phyloP scores from a whole-genome alignment of 2,888 invertebrate species.

The Papilio gigon region DNA sequence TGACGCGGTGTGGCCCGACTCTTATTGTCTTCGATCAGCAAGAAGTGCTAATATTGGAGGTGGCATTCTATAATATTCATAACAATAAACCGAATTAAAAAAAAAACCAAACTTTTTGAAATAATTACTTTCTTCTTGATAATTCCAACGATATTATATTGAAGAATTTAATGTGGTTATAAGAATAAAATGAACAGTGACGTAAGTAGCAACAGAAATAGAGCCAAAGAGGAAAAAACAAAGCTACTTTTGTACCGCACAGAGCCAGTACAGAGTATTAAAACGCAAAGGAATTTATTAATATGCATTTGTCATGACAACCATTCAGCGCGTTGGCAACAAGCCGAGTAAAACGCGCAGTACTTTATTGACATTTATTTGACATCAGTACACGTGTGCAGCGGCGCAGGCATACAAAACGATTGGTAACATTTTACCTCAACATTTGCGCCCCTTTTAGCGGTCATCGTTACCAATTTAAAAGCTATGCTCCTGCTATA shows the following conservation, averaged over 20 bases:
- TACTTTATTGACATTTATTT: slow-evolving; percentile 21
- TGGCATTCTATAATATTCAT: slow-evolving; percentile 48
- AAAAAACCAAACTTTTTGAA: too few species aligned
- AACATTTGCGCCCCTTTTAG: neutral
- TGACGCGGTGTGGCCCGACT: slow-evolving; percentile 79
- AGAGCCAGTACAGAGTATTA: neutral
- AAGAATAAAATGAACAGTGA: too few species aligned
- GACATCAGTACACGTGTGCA: neutral
- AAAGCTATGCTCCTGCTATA: neutral
- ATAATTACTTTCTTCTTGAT: too few species aligned
- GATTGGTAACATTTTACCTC: slow-evolving; percentile 5
- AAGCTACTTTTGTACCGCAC: too few species aligned
- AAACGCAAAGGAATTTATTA: slow-evolving; percentile 18
- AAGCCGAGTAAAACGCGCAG: slow-evolving; percentile 15
- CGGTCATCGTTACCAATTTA: neutral
- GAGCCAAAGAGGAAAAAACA: neutral
- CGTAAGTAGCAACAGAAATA: neutral
- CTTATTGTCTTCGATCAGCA: slow-evolving; percentile 66
- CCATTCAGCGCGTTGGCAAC: slow-evolving; percentile 1
- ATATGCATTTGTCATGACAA: slow-evolving; percentile 20
- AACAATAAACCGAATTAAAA: neutral
- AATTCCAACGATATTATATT: too few species aligned
- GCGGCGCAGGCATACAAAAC: slow-evolving; percentile 1
- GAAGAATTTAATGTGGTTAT: too few species aligned
- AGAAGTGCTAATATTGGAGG: slow-evolving; percentile 53